These are phyloP conservation scores for Noctuana brunneofusca DNA, from an alignment of 2,888 invertebrate species.

Conservation along the genomic window DNA sequence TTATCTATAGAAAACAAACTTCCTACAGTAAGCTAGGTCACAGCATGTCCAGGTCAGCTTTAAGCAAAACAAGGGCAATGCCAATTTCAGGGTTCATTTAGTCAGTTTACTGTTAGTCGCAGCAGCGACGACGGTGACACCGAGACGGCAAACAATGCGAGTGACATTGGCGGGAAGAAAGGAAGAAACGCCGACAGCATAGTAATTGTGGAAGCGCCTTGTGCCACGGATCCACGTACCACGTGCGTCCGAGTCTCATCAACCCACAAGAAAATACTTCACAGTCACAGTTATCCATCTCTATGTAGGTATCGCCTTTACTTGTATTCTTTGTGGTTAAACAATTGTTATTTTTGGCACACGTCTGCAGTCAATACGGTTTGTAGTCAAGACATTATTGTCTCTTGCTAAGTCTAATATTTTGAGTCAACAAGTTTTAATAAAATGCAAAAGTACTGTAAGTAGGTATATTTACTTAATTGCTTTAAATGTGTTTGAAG, in stretches of 20 bases:
- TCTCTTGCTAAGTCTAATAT: constrained; percentile 7
- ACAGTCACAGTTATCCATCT: constrained; percentile 36
- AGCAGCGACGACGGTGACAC: constrained; percentile 49
- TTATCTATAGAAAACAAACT: constrained; percentile 41
- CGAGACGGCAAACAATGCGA: constrained; percentile 69
- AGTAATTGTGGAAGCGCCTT: constrained; percentile 61
- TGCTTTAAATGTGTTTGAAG: no score
- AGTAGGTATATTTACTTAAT: no score
- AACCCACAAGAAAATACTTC: constrained; percentile 36
- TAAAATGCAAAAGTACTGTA: background rate
- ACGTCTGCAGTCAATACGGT: no score
- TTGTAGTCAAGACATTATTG: constrained; percentile 7
- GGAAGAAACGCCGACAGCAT: constrained; percentile 74
- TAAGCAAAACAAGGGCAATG: constrained; percentile 73
- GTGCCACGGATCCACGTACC: constrained; percentile 47
- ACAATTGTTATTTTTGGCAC: constrained; percentile 24
- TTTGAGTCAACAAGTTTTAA: constrained; percentile 11
- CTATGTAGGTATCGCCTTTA: constrained; percentile 33
- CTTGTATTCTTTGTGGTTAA: constrained; percentile 34
- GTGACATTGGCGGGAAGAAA: constrained; percentile 79
- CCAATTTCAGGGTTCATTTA: constrained; percentile 80
- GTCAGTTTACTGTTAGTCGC: constrained; percentile 72
- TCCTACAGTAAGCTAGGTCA: constrained; percentile 55
- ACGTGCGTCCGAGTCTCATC: constrained; percentile 39
- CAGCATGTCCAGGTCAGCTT: constrained; percentile 52